Percentiles rank a stretch among this genome's conserved stretches.
phyloP scores from a whole-genome alignment of 2,113 vertebrate genomes.

The Sorex fumeus region DNA sequence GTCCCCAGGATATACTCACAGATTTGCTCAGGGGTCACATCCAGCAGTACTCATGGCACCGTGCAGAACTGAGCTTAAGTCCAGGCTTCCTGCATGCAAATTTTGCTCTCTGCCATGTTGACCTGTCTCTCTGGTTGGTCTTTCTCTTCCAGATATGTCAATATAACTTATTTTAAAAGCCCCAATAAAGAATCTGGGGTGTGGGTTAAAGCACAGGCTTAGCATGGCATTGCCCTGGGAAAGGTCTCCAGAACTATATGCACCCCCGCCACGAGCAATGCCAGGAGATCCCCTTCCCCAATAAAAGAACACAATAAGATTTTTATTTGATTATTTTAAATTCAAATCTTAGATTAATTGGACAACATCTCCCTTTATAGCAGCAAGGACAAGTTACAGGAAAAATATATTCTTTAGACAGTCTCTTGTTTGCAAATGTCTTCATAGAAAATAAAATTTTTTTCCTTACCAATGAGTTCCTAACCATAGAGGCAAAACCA shows the following conservation, averaged over 20 bases:
- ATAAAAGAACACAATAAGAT: neutral
- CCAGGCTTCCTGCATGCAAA: too few species aligned
- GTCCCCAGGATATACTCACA: too few species aligned
- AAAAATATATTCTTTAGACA: neutral
- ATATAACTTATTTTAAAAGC: slow-evolving; percentile 9
- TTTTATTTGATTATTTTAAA: slow-evolving; percentile 23
- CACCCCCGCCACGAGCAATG: too few species aligned
- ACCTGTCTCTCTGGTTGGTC: neutral
- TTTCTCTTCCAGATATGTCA: neutral
- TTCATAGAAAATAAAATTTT: slow-evolving; percentile 54
- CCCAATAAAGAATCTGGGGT: neutral
- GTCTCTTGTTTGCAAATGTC: slow-evolving; percentile 13
- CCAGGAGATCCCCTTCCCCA: too few species aligned
- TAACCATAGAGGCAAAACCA: slow-evolving; percentile 8
- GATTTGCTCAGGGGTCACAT: too few species aligned
- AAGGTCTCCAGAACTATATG: neutral
- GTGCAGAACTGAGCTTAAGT: too few species aligned
- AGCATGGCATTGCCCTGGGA: neutral
- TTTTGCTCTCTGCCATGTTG: too few species aligned
- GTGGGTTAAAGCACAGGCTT: neutral
- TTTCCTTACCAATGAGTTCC: slow-evolving; percentile 20
- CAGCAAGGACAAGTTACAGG: neutral
- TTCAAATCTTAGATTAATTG: slow-evolving; percentile 13
- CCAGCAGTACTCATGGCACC: too few species aligned
- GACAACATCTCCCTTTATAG: neutral